phyloP scores from a whole-genome alignment of 1,140 invertebrate species.

The Ceratina calcarata region DNA sequence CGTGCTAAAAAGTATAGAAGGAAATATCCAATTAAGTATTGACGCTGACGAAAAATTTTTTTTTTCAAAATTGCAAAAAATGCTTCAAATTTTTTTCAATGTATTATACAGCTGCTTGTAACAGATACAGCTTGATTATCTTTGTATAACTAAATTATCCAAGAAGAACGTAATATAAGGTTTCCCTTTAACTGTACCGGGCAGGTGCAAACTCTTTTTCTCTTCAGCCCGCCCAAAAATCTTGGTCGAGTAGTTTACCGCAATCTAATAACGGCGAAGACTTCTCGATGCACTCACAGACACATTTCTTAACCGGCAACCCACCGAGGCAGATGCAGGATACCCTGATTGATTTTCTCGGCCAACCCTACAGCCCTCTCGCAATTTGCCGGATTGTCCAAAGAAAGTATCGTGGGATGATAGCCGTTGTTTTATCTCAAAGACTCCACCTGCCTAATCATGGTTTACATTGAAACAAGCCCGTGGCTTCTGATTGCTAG shows the following conservation, averaged over 20 bases:
- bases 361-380: neutral
- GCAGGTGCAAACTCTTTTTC: neutral
- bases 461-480: conserved; percentile 1
- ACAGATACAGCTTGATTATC: no score
- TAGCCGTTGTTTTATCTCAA: conserved; percentile 15
- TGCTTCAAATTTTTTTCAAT: no score
- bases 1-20: no score
- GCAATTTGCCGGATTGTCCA: conserved; percentile 30
- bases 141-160: no score
- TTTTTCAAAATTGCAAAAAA: no score
- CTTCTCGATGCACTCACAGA: neutral
- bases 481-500: conserved; percentile 2
- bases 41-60: no score
- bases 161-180: no score
- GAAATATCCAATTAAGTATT: no score
- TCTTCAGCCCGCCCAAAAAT: neutral
- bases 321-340: conserved; percentile 45
- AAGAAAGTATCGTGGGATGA: conserved; percentile 26
- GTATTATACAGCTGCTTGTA: no score
- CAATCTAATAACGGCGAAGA: conserved; percentile 1
- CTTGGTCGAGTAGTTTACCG: neutral
- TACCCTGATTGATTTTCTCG: conserved; percentile 56
- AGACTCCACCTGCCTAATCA: conserved; percentile 68
- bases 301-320: conserved; percentile 46
- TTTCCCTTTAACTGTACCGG: neutral